These are phyloP conservation scores for Discoglossus pictus DNA, from an alignment of 2,797 vertebrate genomes.

Conservation along the genomic window DNA sequence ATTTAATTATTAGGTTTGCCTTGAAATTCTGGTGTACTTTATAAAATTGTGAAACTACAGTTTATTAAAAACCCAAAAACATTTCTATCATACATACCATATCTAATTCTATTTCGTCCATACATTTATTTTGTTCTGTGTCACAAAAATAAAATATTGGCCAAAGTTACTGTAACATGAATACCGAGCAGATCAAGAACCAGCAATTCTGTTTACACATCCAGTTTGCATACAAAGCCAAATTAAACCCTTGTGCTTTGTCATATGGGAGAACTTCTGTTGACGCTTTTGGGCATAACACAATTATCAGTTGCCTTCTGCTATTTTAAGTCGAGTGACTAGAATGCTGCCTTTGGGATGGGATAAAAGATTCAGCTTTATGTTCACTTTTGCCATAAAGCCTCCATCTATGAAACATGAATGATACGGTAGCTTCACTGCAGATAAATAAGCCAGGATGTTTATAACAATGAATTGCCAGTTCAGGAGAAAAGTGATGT, in stretches of 20 bases:
- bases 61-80: no score
- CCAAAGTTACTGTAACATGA: background rate
- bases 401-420: background rate
- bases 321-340: background rate
- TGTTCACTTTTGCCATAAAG: background rate
- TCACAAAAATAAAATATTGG: no score
- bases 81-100: no score
- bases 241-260: constrained; percentile 29
- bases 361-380: background rate
- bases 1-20: no score
- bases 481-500: no score
- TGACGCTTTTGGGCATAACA: constrained; percentile 26
- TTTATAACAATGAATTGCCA: no score
- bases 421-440: no score
- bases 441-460: no score
- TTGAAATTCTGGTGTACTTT: no score
- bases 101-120: no score
- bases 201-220: constrained; percentile 1
- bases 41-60: no score
- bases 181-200: background rate
- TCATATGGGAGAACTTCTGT: constrained; percentile 29
- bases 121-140: no score
- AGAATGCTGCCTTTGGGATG: background rate
- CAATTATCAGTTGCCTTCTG: constrained; percentile 28
- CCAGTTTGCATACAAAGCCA: constrained; percentile 13